phyloP scores from a whole-genome alignment of 2,797 vertebrate genomes.

The Clarias platycephalus region DNA sequence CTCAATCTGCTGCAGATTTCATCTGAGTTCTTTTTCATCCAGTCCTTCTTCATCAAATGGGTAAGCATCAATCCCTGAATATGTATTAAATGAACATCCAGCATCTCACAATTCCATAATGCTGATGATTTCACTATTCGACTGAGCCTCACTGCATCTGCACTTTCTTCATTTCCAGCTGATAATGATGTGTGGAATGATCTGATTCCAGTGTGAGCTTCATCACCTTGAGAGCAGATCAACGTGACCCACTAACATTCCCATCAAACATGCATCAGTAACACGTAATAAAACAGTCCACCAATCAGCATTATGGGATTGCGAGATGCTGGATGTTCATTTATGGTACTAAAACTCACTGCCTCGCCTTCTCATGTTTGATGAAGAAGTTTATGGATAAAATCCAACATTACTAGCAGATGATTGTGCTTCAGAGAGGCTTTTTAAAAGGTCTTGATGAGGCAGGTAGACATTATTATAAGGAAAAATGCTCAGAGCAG shows the following conservation, averaged over 20 bases:
- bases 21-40: background rate
- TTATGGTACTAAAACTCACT: background rate
- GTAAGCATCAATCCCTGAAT: background rate
- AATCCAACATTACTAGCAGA: background rate
- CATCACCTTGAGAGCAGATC: background rate
- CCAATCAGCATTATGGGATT: conserved; percentile 8
- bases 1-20: background rate
- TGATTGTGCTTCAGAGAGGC: background rate
- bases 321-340: background rate
- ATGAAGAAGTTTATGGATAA: background rate
- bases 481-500: background rate
- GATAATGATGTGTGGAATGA: conserved; percentile 16
- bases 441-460: background rate
- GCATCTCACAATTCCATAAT: conserved; percentile 6
- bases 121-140: conserved; percentile 19
- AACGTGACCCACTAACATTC: conserved; percentile 3
- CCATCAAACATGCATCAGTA: conserved; percentile 1
- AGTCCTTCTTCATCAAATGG: background rate
- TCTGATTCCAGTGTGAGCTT: background rate
- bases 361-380: background rate
- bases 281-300: conserved; percentile 29
- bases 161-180: conserved; percentile 14
- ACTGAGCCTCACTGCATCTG: background rate
- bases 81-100: conserved; percentile 13
- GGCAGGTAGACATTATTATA: background rate